phyloP scores from a whole-genome alignment of 1,140 invertebrate genomes.

The Brachionus paranguensis region DNA sequence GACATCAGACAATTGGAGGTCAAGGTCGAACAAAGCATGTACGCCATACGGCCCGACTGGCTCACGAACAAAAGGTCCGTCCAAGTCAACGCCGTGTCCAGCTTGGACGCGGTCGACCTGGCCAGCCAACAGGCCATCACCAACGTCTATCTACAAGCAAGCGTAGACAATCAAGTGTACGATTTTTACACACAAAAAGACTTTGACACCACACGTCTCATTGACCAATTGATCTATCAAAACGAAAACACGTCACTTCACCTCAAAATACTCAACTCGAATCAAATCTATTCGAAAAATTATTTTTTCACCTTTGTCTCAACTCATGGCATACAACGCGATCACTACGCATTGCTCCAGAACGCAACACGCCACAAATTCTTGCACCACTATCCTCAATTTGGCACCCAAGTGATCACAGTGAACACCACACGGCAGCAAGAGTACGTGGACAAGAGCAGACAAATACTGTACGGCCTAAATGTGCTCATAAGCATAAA shows the following conservation, averaged over 20 bases:
- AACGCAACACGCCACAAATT: neutral
- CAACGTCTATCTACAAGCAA: constrained; percentile 25
- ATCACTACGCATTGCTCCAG: neutral
- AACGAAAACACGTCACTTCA: constrained; percentile 1
- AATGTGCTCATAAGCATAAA: constrained; percentile 13
- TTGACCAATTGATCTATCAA: constrained; percentile 21
- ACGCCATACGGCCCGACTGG: constrained; percentile 9
- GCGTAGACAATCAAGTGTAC: neutral
- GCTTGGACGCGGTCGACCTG: neutral
- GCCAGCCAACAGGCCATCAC: neutral
- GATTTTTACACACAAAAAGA: constrained; percentile 37
- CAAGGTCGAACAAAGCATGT: neutral
- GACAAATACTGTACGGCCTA: neutral
- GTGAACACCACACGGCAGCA: constrained; percentile 6
- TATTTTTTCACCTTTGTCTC: constrained; percentile 35
- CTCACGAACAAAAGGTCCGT: neutral
- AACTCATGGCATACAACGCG: neutral
- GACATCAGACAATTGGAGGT: neutral
- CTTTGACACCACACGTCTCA: constrained; percentile 1
- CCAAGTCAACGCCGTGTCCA: neutral
- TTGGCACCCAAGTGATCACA: neutral
- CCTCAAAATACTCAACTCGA: neutral
- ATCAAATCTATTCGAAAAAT: constrained; percentile 29
- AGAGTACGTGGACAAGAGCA: neutral
- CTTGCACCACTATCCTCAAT: constrained; percentile 13